Percentiles rank a stretch among this genome's conserved stretches.
These are phyloP conservation scores for Danio aesculapii DNA, from an alignment of 2,797 vertebrate genomes.

Conservation along the genomic window DNA sequence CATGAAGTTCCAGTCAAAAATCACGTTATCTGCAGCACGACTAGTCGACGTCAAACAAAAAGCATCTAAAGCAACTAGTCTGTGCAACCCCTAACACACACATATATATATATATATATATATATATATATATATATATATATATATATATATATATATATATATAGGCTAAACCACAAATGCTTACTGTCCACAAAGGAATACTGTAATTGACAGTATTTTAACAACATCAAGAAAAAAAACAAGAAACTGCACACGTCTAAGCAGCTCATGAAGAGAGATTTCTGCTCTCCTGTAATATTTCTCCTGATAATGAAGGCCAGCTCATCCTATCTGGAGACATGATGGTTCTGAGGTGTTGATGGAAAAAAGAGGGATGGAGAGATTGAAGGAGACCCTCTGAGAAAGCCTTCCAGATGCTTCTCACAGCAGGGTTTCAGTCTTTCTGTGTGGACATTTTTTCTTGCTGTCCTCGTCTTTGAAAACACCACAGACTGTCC, in stretches of 20 bases:
- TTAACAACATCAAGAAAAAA: too few relatives aligned
- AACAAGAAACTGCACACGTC: too few relatives aligned
- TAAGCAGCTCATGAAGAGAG: not conserved
- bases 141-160: too few relatives aligned
- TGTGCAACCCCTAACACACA: too few relatives aligned
- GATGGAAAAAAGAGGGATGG: not conserved
- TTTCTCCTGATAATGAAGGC: not conserved
- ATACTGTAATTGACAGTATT: too few relatives aligned
- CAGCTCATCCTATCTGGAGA: not conserved
- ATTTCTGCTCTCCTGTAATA: not conserved
- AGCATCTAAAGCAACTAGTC: too few relatives aligned
- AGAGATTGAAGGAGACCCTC: not conserved
- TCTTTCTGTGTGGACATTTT: conserved; percentile 2
- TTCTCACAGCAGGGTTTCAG: conserved; percentile 6
- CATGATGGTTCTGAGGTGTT: not conserved
- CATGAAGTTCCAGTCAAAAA: too few relatives aligned
- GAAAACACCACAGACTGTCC: conserved; percentile 34
- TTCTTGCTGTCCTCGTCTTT: not conserved
- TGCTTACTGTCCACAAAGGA: not conserved
- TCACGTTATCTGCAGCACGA: too few relatives aligned
- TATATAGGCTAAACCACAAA: not conserved
- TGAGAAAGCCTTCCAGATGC: not conserved
- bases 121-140: too few relatives aligned
- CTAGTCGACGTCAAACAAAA: too few relatives aligned
- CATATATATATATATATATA: too few relatives aligned